Evolutionary conservation across 1,140 invertebrate species (phyloP).

Genomic region (Elymnias hypermnestra): DNA sequence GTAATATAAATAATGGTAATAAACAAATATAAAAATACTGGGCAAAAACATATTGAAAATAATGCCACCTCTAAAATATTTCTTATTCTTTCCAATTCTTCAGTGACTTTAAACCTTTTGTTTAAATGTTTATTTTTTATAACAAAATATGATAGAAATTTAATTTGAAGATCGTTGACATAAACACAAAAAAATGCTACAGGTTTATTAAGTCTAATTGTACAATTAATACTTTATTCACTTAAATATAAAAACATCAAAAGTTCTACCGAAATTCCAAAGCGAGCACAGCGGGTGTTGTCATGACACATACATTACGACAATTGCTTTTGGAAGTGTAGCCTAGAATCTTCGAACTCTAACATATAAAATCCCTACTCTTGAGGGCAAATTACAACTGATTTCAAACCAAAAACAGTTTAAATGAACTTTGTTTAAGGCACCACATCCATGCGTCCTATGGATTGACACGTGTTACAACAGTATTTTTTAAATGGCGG

Average conservation of each 20-base stretch:
- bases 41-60: conserved; percentile 5
- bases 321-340: background rate
- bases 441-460: conserved; percentile 14
- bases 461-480: conserved; percentile 71
- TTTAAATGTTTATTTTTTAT: too few relatives aligned
- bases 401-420: background rate
- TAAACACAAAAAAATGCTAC: too few relatives aligned
- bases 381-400: background rate
- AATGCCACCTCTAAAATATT: background rate
- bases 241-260: too few relatives aligned
- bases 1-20: conserved; percentile 12
- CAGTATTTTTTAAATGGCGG: conserved; percentile 76
- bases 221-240: too few relatives aligned
- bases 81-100: background rate
- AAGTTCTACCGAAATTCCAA: too few relatives aligned
- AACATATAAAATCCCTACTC: background rate
- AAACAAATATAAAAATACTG: conserved; percentile 19
- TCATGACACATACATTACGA: too few relatives aligned
- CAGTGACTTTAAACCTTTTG: too few relatives aligned
- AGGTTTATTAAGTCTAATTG: too few relatives aligned
- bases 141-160: too few relatives aligned
- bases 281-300: too few relatives aligned
- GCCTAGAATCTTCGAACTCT: background rate
- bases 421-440: background rate
- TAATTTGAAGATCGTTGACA: too few relatives aligned